These are phyloP conservation scores for Turdus rufiventris DNA, from an alignment of 2,113 vertebrate genomes.

Conservation along the genomic window DNA sequence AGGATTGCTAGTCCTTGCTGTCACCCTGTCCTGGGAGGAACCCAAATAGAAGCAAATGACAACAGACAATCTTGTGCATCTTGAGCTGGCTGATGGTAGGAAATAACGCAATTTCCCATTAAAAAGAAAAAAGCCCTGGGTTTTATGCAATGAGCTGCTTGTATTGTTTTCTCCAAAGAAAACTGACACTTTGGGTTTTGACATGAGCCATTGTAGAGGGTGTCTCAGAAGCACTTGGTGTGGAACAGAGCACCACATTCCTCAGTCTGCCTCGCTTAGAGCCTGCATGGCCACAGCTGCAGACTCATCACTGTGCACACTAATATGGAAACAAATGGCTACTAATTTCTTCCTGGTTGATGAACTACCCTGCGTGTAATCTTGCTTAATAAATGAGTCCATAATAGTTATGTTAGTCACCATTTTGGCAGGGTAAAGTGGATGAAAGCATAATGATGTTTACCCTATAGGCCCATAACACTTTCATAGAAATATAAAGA, in stretches of 20 bases:
- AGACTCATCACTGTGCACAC: neutral
- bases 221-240: neutral
- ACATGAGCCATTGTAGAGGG: neutral
- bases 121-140: neutral
- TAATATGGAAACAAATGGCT: neutral
- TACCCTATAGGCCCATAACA: neutral
- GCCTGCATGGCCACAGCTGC: neutral
- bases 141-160: neutral
- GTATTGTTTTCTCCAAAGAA: neutral
- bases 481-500: neutral
- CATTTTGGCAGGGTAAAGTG: neutral
- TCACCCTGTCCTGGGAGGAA: slow-evolving; percentile 19
- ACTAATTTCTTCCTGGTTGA: neutral
- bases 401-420: neutral
- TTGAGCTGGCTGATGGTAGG: neutral
- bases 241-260: neutral
- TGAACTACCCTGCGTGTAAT: neutral
- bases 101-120: neutral
- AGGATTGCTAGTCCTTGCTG: neutral
- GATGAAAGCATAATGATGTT: neutral
- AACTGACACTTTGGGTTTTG: neutral
- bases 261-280: neutral
- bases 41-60: neutral
- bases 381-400: neutral
- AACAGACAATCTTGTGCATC: neutral